Evolutionary conservation across 2,888 invertebrate species (phyloP), one percentile per base, ranked within the genome.

Genomic region (Pardosa pseudoannulata): DNA sequence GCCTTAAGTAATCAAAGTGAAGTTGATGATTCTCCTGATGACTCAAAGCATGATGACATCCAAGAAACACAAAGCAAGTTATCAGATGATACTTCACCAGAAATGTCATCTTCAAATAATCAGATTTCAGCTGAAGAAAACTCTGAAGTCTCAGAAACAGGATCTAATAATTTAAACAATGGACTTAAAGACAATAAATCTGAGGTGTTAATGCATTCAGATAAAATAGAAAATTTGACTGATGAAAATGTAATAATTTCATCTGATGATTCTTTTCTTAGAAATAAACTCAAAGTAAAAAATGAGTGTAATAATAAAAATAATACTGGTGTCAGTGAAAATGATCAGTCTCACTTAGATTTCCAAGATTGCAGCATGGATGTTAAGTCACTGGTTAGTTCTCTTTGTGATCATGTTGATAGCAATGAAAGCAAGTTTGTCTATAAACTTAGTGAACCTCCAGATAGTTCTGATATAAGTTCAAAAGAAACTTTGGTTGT

Each of bases 401-500:
- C 83, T n/a, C 13, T 83, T 36, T 83, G 83, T 78, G 78, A 72
- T 36, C 78, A 78, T 78, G 73, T 83, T 39, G 71, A 78, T 29
- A 65, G 65, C 19, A 31, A 29, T 28, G 67, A 67, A 32, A 67
- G 19, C 19, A 19, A 32, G 3, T n/a, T 31, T 9, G 9, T 32
- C 6, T 6, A 16, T 32, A 19, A 2, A 31, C 23, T 36, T 31
- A 29, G 19, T 19, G 67, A 32, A 36, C 67, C 67, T 13, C 13
- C 62, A 23, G 56, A 56, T 56, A 23, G 23, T 16, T 19, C 23
- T 23, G 56, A 56, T 5, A 23, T 1, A 3, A 23, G 23, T 23
- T 23, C 23, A 23, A 56, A 56, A 56, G 36, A 56, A 1, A 56
- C 5, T 16, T 23, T 23, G n/a, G 19, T 23, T 67, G 32, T 19